phyloP scores from a whole-genome alignment of 2,888 invertebrate genomes.

The Saturnia japonica region DNA sequence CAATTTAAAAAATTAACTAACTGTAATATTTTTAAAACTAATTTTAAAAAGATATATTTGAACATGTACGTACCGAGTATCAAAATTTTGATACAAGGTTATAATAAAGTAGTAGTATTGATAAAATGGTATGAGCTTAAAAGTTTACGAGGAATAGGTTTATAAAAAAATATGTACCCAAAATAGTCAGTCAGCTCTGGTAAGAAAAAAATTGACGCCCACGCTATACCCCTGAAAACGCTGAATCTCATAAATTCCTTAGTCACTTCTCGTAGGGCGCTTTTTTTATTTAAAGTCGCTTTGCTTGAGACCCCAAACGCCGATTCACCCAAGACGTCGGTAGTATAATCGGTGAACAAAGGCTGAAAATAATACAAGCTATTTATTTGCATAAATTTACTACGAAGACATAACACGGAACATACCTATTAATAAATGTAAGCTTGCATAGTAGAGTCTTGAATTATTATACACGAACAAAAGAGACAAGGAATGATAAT shows the following conservation, averaged over 20 bases:
- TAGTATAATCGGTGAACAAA: conserved; percentile 39
- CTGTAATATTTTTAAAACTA: no score
- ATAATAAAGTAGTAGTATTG: background rate
- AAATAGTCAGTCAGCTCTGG: conserved; percentile 48
- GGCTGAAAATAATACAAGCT: conserved; percentile 34
- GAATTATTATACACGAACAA: no score
- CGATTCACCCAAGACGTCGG: conserved; percentile 42
- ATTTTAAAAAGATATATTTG: no score
- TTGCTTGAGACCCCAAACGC: conserved; percentile 35
- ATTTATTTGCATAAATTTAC: background rate
- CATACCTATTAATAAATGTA: background rate
- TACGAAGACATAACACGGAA: background rate
- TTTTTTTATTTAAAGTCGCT: background rate
- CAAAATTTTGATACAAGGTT: no score
- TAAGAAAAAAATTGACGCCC: conserved; percentile 53
- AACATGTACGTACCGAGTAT: no score
- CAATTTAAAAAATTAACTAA: no score
- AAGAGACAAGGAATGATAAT: no score
- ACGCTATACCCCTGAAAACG: conserved; percentile 40
- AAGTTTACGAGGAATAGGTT: background rate
- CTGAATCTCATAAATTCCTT: conserved; percentile 45
- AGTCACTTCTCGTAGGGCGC: conserved; percentile 37
- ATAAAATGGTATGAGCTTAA: no score
- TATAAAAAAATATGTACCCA: conserved; percentile 34
- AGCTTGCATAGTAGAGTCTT: no score